A percentile compares a stretch with the other conserved stretches of the same genome.
phyloP scores from a whole-genome alignment of 2,113 vertebrate species.

The Octodon degus region DNA sequence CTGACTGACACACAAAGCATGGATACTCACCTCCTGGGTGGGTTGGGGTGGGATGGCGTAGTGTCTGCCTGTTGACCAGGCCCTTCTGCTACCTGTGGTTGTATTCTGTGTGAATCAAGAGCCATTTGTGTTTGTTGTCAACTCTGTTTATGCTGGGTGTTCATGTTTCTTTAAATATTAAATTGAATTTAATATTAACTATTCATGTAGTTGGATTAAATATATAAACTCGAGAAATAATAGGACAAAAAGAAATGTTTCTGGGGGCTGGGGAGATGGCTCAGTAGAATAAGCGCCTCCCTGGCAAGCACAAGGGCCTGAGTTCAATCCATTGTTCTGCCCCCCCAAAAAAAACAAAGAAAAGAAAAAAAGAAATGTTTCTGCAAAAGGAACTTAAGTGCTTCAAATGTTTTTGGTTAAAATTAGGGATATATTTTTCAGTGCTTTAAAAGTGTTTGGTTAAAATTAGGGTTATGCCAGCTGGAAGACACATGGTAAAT shows the following conservation, averaged over 20 bases:
- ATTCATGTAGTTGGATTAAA: not conserved
- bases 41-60: no score
- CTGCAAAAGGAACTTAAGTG: not conserved
- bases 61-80: accelerated
- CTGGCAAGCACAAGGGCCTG: no score
- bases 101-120: not conserved
- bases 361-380: not conserved
- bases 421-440: not conserved
- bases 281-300: no score
- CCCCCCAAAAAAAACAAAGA: no score
- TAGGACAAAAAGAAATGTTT: not conserved
- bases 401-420: slow-evolving; percentile 27
- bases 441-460: not conserved
- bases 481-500: not conserved
- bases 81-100: not conserved
- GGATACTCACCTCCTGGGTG: not conserved
- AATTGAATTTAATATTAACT: not conserved
- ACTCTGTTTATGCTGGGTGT: not conserved
- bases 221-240: not conserved
- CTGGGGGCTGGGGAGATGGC: not conserved
- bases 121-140: not conserved
- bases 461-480: not conserved
- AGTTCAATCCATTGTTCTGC: no score
- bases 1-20: no score
- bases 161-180: not conserved